Evolutionary conservation across 2,113 vertebrate species (phyloP).

Genomic region (Potamarius usumacintae): DNA sequence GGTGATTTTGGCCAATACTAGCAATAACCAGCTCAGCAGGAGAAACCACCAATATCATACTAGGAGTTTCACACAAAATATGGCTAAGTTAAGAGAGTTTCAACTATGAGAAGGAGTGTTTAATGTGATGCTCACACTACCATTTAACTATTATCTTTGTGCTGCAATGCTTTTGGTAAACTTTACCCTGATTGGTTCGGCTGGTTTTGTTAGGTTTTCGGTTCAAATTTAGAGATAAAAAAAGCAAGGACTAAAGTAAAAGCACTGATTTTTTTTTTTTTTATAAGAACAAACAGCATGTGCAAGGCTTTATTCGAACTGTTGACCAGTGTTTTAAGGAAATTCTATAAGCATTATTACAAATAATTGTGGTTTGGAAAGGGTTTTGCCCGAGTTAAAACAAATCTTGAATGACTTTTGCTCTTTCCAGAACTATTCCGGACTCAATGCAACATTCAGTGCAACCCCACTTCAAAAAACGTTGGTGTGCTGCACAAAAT

Average conservation of each 20-base stretch:
- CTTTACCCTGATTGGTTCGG: background rate
- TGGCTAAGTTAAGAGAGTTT: background rate
- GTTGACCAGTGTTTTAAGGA: background rate
- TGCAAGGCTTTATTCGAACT: too few relatives aligned
- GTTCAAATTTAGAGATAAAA: background rate
- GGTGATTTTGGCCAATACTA: background rate
- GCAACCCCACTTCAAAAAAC: too few relatives aligned
- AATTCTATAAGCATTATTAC: background rate
- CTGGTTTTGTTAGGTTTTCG: background rate
- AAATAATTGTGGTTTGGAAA: background rate
- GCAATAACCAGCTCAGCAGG: background rate
- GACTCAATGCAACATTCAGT: too few relatives aligned
- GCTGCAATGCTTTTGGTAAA: background rate
- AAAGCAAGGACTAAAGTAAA: background rate
- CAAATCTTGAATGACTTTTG: too few relatives aligned
- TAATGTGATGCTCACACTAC: background rate
- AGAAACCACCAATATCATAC: background rate
- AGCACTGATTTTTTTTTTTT: background rate
- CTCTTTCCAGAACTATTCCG: background rate
- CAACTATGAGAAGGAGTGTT: background rate
- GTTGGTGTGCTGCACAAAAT: too few relatives aligned
- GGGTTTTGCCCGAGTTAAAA: background rate
- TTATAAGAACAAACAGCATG: background rate
- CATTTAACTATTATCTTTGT: background rate
- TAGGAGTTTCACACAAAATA: too few relatives aligned